Conservation (phyloP, 2,888 invertebrate genomes). For the Furcula furcula region DNA sequence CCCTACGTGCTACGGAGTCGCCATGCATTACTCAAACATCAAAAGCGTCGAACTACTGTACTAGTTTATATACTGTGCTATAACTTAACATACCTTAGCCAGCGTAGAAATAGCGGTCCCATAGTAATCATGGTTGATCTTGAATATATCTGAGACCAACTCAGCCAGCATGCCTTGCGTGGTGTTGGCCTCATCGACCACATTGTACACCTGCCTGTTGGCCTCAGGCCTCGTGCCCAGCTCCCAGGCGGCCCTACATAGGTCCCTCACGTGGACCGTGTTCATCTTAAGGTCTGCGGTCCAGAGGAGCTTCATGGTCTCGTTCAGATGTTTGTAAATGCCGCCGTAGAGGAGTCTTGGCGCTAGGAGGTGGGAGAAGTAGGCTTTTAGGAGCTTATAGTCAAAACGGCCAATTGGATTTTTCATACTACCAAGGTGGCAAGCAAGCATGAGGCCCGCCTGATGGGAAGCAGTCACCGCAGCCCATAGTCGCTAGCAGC, state of each 20-base stretch:
- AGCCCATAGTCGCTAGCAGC: too few species aligned
- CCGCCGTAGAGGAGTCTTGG: constrained; percentile 93
- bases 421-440: too few species aligned
- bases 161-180: constrained; percentile 93
- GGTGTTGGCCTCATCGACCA: constrained; percentile 91
- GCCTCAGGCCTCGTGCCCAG: constrained; percentile 80
- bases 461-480: too few species aligned
- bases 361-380: constrained; percentile 67
- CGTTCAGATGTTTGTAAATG: constrained; percentile 92
- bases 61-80: too few species aligned
- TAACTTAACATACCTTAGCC: constrained; percentile 88
- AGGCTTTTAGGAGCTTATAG: too few species aligned
- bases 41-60: too few species aligned
- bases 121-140: constrained; percentile 93
- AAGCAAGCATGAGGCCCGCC: too few species aligned
- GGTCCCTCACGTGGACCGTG: constrained; percentile 93
- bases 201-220: constrained; percentile 86
- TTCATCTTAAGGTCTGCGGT: constrained; percentile 91
- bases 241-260: constrained; percentile 91
- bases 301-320: constrained; percentile 96
- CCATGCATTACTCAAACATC: too few species aligned
- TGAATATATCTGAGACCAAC: constrained; percentile 90
- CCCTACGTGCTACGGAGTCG: too few species aligned
- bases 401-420: too few species aligned
- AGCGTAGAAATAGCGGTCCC: constrained; percentile 91